Conservation (phyloP, 37 sponge, comb jelly and placozoan genomes). For the Chondrilla cf. caribensis region DNA sequence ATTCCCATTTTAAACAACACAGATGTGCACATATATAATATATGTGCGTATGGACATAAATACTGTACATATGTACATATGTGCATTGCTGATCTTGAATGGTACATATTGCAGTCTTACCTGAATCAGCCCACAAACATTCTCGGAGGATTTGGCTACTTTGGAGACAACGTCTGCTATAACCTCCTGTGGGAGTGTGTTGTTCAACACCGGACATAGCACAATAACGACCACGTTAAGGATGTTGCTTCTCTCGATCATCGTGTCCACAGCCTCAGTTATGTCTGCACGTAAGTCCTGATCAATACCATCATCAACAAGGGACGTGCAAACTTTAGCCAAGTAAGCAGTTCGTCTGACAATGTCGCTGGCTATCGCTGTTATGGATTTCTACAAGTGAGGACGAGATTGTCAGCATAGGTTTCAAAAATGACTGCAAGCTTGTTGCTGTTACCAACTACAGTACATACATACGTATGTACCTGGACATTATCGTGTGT, state of each 20-base stretch:
- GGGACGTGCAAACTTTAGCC: too few species aligned
- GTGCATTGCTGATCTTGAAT: too few species aligned
- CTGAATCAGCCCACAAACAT: not conserved
- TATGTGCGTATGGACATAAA: too few species aligned
- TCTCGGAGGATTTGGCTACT: slow-evolving; percentile 1
- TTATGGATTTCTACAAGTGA: not conserved
- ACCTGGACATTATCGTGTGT: not conserved
- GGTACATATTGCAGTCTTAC: not conserved
- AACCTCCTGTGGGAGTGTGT: not conserved
- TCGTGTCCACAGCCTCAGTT: not conserved
- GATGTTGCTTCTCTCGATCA: not conserved
- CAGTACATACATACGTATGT: not conserved
- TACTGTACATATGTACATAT: too few species aligned
- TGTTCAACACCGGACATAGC: not conserved
- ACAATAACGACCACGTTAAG: not conserved
- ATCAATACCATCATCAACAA: not conserved
- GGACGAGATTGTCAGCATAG: not conserved
- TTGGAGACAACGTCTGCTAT: not conserved
- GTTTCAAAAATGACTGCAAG: too few species aligned
- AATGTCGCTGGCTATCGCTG: not conserved
- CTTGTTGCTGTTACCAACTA: too few species aligned
- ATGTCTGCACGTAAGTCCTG: not conserved
- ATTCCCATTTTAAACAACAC: too few species aligned
- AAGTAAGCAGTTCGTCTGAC: slow-evolving; percentile 1
- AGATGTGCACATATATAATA: too few species aligned